Base-by-base conservation (phyloP, 2,888 invertebrate genomes). In the Drosophila vallismaia region DNA sequence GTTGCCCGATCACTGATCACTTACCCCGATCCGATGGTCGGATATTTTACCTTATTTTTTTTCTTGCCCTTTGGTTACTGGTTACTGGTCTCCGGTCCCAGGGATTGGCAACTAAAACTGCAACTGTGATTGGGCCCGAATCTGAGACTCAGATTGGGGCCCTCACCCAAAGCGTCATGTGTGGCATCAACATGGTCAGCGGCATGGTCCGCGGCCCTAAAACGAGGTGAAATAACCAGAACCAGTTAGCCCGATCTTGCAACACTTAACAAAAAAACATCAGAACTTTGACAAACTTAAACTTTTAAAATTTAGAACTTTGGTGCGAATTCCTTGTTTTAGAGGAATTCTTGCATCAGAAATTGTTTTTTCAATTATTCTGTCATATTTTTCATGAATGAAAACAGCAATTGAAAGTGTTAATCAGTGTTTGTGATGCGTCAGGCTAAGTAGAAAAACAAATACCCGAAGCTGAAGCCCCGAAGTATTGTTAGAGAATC, bases 141-240 rank as follows among this genome's bases (percentile, higher is more conserved):
- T 50, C 68, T 55, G 59, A n/a, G 55, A 44, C 50, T 24, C 29
- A 50, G 64, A 50, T 36, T 24, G 59, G 60, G 6, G 31, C 51
- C 62, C 64, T 60, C 45, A 26, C 62, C 62, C 62, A 62, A 80
- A 86, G 75, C 83, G 74, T 78, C 83, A 83, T 83, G 83, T 86
- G 83, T 83, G 83, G 83, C 86, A 85, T 82, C 79, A 74, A 64
- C 62, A 38, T 71, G 40, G 60, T 49, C 71, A 66, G 69, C 66
- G 60, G 73, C 70, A 57, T 48, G 36, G 12, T 12, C 60, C 24
- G 57, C 58, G 57, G 45, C 38, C 49, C 54, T 53, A 73, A 79
- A 69, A 68, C 59, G 69, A 70, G 58, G 69, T 51, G 54, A 51
- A 71, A 46, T 51, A 58, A 52, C 31, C 45, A 72, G 66, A 71